Evolutionary conservation across 92 coral and sea anemone genomes (phyloP).

Genomic region (Epizoanthus scotinus): DNA sequence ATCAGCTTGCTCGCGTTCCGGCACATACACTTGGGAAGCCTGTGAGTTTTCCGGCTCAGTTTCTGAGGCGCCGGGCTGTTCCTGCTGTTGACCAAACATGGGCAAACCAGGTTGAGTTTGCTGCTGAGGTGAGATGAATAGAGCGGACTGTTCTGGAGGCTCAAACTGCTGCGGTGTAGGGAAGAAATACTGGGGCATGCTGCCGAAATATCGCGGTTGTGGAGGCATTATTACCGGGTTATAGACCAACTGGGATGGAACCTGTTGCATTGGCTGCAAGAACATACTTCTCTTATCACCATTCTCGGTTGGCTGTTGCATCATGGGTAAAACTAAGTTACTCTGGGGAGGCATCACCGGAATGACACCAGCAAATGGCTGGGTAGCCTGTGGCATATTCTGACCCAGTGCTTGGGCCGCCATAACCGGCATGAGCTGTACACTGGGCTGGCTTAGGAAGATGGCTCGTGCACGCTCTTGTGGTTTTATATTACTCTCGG

Average conservation of each 20-base stretch:
- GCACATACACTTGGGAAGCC: not conserved
- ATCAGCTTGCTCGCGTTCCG: constrained; percentile 10
- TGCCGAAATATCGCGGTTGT: constrained; percentile 15
- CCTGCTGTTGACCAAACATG: too few species aligned
- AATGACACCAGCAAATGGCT: constrained; percentile 3
- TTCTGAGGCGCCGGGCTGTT: not conserved
- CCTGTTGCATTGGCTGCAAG: constrained; percentile 56
- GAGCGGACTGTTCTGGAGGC: constrained; percentile 21
- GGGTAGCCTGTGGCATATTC: constrained; percentile 22
- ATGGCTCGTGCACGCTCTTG: not conserved
- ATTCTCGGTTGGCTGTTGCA: constrained; percentile 25
- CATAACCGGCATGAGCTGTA: constrained; percentile 44
- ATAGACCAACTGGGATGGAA: constrained; percentile 41
- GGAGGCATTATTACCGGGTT: constrained; percentile 49
- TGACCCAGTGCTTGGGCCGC: constrained; percentile 25
- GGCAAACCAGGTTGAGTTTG: constrained; percentile 12
- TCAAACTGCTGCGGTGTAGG: constrained; percentile 31
- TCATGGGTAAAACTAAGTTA: constrained; percentile 10
- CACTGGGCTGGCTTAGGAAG: constrained; percentile 38
- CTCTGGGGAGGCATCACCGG: constrained; percentile 11
- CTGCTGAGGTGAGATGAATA: constrained; percentile 4
- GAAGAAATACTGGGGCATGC: constrained; percentile 27
- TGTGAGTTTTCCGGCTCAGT: not conserved
- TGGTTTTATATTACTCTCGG: not conserved
- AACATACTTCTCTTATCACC: constrained; percentile 41